A percentile compares a stretch with the other conserved stretches of the same genome.
phyloP scores from a whole-genome alignment of 2,797 vertebrate genomes.

The Rousettus madagascariensis region DNA sequence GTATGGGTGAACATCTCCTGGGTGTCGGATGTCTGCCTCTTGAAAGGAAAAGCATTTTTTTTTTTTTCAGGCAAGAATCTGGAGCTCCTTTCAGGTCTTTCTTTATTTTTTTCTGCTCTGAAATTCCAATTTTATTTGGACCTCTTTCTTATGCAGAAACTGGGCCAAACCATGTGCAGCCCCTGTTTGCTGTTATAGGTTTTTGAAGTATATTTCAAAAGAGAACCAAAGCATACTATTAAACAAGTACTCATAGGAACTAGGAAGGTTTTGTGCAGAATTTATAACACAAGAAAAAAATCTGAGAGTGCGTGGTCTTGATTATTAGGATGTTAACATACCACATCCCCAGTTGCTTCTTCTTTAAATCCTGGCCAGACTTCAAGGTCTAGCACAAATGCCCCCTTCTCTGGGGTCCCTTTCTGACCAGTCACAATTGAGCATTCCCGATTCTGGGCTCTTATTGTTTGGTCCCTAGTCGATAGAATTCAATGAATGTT shows the following conservation, averaged over 20 bases:
- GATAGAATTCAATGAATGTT: neutral
- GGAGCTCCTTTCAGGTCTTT: constrained; percentile 68
- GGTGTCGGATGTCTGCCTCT: constrained; percentile 84
- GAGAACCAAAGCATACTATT: constrained; percentile 63
- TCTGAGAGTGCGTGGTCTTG: neutral
- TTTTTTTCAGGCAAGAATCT: constrained; percentile 58
- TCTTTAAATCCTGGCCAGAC: neutral
- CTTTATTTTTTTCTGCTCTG: constrained; percentile 66
- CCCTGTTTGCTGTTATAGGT: constrained; percentile 63
- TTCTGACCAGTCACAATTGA: neutral
- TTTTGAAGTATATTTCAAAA: constrained; percentile 72
- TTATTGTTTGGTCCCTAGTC: neutral
- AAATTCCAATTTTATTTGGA: constrained; percentile 81
- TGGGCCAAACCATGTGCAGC: constrained; percentile 68
- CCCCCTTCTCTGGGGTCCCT: neutral
- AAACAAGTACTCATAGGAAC: constrained; percentile 14
- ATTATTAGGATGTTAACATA: neutral
- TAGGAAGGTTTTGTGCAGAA: constrained; percentile 31
- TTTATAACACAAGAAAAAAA: constrained; percentile 17
- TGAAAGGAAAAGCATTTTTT: constrained; percentile 76
- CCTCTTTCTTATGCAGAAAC: constrained; percentile 43
- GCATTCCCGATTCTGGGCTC: neutral
- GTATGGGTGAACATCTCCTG: constrained; percentile 81
- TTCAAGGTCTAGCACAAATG: neutral
- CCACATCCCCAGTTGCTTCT: neutral